Evolutionary conservation across 2,113 vertebrate genomes (phyloP), one percentile per base, ranked within the genome.

Genomic region (Dolichotis patagonum): DNA sequence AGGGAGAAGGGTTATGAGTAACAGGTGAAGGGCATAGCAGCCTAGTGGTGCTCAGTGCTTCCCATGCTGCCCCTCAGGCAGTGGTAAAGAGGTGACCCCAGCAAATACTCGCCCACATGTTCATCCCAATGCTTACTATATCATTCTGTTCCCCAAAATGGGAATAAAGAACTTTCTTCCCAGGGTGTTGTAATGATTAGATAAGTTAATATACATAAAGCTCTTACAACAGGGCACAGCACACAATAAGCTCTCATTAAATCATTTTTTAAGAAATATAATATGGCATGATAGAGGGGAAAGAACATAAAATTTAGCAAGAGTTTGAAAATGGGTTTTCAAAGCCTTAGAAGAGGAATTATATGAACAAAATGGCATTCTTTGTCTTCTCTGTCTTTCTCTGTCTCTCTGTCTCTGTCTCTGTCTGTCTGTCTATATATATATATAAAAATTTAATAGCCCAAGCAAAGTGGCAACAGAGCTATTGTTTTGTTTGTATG

Each of bases 321-420:
- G 19, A 54, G 32, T 80, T 62, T 75, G 41, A 93, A 96, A 96
- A 95, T 86, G n/a, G 52, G 26, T 93, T 91, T 88, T 73, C 89
- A 92, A 88, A 94, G 82, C 92, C 94, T 75, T 49, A 56, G 69
- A 35, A 90, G 69, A 84, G 62, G 62, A 90, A 75, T 88, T 90
- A 80, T 10, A 46, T 41, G 75, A 91, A 69, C 43, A 96, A 95
- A 95, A 87, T 4, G 5, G 62, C 32, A 41, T 67, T 93, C 71
- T 93, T 96, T 84, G 65, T 93, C 58, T 81, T 97, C 7, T 46
- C 46, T 46, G 46, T 46, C 46, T 46, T 7, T 46, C 46, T 46
- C 46, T 46, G 46, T 46, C 46, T 46, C 7, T 46, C 46, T 46
- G 7, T 46, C 46, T 5, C 7, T 46, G 46, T 46, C 46, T 46